Base-by-base conservation (phyloP, 1,140 invertebrate species). In the Bombus picipes region DNA sequence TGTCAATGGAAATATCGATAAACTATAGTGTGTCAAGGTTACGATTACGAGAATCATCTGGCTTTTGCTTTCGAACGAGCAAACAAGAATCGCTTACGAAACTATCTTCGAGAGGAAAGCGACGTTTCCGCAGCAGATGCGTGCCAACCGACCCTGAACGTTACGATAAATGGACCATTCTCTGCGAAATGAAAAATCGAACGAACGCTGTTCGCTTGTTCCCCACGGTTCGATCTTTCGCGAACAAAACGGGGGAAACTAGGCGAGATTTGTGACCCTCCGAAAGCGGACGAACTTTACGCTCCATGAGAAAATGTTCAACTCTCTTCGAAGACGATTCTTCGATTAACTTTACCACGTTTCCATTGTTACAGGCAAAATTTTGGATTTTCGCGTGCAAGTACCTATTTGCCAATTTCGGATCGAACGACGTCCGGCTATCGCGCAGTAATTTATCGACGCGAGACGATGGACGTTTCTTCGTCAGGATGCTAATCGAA, bases 221-320 rank as follows among this genome's bases (percentile, higher is more conserved):
- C 73, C 39, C 59, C 32, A 39, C 59, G 47, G 39, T 28, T 68
- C 28, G 62, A 73, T 28, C 66, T 68, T 15, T 37, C 39, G 59
- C 66, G 73, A 81, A 88, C 87, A 88, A 89, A 88, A 82, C 47
- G 37, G 57, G 70, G 79, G 34, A 80, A 81, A 85, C 53, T 41
- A 66, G 34, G 18, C 32, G 43, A 80, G 39, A 76, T 25, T 25
- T 0, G n/a, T 34, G 22, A 28, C 1, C 32, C 18, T 59, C 68
- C 25, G 3, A 37, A 74, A 79, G 57, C 8, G 32, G 62, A 68
- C 10, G 47, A 28, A 41, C 4, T 34, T 22, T 15, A 43, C 66
- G 79, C 71, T 34, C 71, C 65, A 62, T 89, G 81, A 90, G 68
- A 89, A 85, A 87, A 81, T 66, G 28, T 62, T 47, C 43, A 2